phyloP scores from a whole-genome alignment of 2,888 invertebrate species.

The Glomeris marginata region DNA sequence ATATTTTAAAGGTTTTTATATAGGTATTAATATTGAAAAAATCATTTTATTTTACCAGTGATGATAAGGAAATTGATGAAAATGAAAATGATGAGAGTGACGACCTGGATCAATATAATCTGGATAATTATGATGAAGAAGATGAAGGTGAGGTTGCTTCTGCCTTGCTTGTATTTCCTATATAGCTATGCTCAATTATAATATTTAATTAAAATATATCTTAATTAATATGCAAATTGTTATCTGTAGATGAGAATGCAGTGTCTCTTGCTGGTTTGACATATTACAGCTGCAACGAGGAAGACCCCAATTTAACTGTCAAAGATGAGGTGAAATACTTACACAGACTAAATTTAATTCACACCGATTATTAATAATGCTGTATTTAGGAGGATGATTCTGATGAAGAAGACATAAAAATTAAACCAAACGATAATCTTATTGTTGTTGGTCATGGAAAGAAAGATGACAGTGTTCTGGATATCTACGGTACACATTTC shows the following conservation, averaged over 20 bases:
- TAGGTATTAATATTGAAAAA: not conserved
- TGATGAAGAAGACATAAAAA: slow-evolving; percentile 74
- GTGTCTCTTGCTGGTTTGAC: slow-evolving; percentile 22
- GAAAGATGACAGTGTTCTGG: slow-evolving; percentile 69
- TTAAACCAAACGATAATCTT: slow-evolving; percentile 77
- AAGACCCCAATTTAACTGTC: slow-evolving; percentile 33
- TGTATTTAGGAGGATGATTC: slow-evolving; percentile 26
- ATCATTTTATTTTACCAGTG: not conserved
- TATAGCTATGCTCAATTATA: too few species aligned
- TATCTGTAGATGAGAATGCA: too few species aligned
- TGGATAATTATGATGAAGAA: slow-evolving; percentile 33
- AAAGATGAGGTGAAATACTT: slow-evolving; percentile 25
- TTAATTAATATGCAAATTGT: too few species aligned
- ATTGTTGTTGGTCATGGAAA: slow-evolving; percentile 73
- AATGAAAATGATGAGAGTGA: slow-evolving; percentile 20
- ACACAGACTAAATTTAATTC: not conserved
- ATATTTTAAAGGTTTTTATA: not conserved
- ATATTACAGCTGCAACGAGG: slow-evolving; percentile 29
- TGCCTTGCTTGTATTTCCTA: too few species aligned
- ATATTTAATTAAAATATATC: too few species aligned
- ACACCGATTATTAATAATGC: slow-evolving; percentile 17
- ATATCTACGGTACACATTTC: slow-evolving; percentile 81
- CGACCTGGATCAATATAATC: slow-evolving; percentile 43
- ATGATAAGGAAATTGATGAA: not conserved
- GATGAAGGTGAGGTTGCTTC: too few species aligned